Evolutionary conservation across 2,888 invertebrate genomes (phyloP).

Genomic region (Ommatoiulus sabulosus): DNA sequence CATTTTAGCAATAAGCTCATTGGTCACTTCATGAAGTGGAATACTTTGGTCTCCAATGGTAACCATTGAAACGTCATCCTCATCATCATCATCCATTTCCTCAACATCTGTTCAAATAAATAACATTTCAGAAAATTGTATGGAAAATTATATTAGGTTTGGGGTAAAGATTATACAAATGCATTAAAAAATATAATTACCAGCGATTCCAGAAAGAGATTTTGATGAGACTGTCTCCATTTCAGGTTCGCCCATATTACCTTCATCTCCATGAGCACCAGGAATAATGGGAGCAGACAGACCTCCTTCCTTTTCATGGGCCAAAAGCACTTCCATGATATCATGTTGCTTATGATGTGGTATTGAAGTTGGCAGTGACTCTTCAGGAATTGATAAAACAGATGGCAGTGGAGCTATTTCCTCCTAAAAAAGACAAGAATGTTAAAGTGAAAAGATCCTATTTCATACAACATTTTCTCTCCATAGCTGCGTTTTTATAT

Average conservation of each 20-base stretch:
- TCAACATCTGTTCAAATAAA: constrained; percentile 69
- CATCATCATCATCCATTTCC: constrained; percentile 77
- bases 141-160: too few relatives aligned
- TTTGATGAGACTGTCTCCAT: constrained; percentile 67
- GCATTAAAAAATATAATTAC: neutral
- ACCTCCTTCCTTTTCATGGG: constrained; percentile 82
- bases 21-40: constrained; percentile 85
- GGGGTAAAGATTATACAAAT: too few relatives aligned
- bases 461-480: neutral
- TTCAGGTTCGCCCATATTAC: constrained; percentile 86
- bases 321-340: constrained; percentile 90
- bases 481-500: neutral
- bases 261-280: constrained; percentile 66
- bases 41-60: constrained; percentile 83
- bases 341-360: constrained; percentile 73
- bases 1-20: constrained; percentile 89
- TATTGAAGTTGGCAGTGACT: constrained; percentile 63
- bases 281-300: constrained; percentile 63
- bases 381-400: constrained; percentile 60
- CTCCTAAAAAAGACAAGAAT: constrained; percentile 16
- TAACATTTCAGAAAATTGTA: neutral
- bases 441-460: neutral
- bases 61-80: constrained; percentile 84
- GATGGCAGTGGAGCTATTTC: constrained; percentile 51
- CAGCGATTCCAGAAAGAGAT: neutral